phyloP scores from a whole-genome alignment of 2,113 vertebrate species.

The Heteronetta atricapilla region DNA sequence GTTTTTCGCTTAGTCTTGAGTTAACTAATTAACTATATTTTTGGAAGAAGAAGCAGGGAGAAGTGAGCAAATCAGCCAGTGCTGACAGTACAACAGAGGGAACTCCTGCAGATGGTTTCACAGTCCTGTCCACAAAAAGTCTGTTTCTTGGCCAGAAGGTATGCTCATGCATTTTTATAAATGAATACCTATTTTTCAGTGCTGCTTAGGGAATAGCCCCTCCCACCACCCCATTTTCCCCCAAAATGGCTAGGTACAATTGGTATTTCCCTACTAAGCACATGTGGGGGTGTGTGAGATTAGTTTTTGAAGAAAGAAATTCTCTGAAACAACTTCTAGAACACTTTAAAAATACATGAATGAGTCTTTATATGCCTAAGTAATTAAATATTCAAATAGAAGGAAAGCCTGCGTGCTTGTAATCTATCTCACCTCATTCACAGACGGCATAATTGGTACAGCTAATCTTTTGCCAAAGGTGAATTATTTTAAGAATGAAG shows the following conservation, averaged over 20 bases:
- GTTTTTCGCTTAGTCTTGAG: background rate
- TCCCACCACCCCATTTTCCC: background rate
- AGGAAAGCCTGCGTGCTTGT: constrained; percentile 35
- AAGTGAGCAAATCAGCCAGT: constrained; percentile 92
- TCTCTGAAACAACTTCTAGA: background rate
- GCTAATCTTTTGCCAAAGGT: constrained; percentile 50
- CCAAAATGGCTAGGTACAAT: background rate
- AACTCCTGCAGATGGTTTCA: constrained; percentile 89
- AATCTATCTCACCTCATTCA: background rate
- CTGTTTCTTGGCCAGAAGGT: constrained; percentile 99
- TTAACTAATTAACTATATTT: constrained; percentile 62
- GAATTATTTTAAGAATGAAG: constrained; percentile 57
- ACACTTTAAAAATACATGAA: background rate
- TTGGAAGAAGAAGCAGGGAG: constrained; percentile 88
- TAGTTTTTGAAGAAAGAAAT: background rate
- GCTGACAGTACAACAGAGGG: constrained; percentile 97
- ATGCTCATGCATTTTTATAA: constrained; percentile 57
- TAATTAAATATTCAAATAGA: background rate
- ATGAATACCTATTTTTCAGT: background rate
- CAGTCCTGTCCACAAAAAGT: constrained; percentile 96
- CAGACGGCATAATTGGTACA: constrained; percentile 42
- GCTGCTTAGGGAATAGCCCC: background rate
- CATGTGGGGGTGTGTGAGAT: background rate
- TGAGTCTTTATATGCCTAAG: background rate
- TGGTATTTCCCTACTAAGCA: constrained; percentile 15